phyloP scores from a whole-genome alignment of 23 tunicate species.

The Halocynthia aurantium region DNA sequence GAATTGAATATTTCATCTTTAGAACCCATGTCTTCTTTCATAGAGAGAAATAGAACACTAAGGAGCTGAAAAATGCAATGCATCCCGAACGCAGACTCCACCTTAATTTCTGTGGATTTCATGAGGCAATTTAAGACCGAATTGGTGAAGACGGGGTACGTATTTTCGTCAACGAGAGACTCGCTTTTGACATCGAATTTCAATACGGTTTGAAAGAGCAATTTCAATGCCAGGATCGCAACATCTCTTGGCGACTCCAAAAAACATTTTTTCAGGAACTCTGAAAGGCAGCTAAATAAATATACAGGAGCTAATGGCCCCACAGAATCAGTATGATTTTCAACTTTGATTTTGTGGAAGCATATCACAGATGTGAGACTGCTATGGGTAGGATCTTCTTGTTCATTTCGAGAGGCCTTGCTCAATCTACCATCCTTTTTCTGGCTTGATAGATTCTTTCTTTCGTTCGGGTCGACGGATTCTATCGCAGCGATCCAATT shows the following conservation, averaged over 20 bases:
- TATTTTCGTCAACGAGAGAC: not conserved
- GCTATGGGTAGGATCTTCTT: no score
- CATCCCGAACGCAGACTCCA: constrained; percentile 7
- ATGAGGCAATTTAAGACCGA: constrained; percentile 8
- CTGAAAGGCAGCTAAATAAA: not conserved
- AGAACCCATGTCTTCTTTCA: no score
- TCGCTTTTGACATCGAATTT: not conserved
- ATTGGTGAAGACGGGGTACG: not conserved
- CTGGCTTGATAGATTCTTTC: not conserved
- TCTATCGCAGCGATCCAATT: constrained; percentile 19
- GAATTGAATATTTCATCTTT: no score
- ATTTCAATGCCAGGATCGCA: constrained; percentile 1
- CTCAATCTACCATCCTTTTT: not conserved
- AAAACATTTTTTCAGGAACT: constrained; percentile 13
- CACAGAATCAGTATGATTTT: not conserved
- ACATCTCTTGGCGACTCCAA: constrained; percentile 12
- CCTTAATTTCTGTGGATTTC: not conserved
- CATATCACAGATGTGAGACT: no score
- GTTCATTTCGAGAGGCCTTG: not conserved
- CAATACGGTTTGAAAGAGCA: constrained; percentile 5
- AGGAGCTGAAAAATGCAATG: constrained; percentile 4
- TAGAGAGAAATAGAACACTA: not conserved
- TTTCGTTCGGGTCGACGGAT: constrained; percentile 1
- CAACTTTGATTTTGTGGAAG: not conserved
- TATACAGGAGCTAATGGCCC: not conserved